Percentiles rank a stretch among this genome's conserved stretches.
phyloP scores from a whole-genome alignment of 1,140 invertebrate species.

The Phortica variegata region DNA sequence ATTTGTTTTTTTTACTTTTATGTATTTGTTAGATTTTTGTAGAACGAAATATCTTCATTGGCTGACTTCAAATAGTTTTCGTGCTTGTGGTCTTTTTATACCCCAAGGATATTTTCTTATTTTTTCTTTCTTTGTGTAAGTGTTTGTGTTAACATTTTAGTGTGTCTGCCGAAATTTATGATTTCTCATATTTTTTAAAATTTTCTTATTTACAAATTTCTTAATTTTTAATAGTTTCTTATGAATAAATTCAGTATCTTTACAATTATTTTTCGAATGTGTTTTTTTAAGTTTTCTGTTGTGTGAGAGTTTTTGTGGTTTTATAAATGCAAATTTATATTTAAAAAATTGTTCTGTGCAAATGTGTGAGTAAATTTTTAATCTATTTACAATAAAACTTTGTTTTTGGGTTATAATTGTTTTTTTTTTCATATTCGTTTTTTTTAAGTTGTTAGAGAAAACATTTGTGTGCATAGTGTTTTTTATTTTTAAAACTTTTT shows the following conservation, averaged over 20 bases:
- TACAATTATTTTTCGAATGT: slow-evolving; percentile 31
- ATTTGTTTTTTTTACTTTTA: slow-evolving; percentile 9
- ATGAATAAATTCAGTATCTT: slow-evolving; percentile 22
- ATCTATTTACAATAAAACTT: slow-evolving; percentile 17
- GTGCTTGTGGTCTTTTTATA: no score
- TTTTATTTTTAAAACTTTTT: background rate
- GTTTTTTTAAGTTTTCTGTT: no score
- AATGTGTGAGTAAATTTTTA: slow-evolving; percentile 16
- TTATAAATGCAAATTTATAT: slow-evolving; percentile 15
- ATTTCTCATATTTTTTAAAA: background rate
- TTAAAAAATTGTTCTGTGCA: slow-evolving; percentile 17
- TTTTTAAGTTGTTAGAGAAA: no score
- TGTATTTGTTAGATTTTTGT: no score
- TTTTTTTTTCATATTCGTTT: slow-evolving; percentile 5
- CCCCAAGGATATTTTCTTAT: no score
- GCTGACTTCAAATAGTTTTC: no score
- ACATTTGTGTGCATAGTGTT: no score
- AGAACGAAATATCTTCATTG: no score
- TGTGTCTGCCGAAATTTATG: background rate
- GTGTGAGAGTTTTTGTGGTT: no score
- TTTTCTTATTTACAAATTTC: slow-evolving; percentile 19
- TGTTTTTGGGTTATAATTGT: slow-evolving; percentile 15
- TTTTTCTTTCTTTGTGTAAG: no score
- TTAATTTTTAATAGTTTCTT: slow-evolving; percentile 19
- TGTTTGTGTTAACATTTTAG: slow-evolving; percentile 14